Evolutionary conservation across 2,888 invertebrate genomes (phyloP).

Genomic region (Gerris lacustris): DNA sequence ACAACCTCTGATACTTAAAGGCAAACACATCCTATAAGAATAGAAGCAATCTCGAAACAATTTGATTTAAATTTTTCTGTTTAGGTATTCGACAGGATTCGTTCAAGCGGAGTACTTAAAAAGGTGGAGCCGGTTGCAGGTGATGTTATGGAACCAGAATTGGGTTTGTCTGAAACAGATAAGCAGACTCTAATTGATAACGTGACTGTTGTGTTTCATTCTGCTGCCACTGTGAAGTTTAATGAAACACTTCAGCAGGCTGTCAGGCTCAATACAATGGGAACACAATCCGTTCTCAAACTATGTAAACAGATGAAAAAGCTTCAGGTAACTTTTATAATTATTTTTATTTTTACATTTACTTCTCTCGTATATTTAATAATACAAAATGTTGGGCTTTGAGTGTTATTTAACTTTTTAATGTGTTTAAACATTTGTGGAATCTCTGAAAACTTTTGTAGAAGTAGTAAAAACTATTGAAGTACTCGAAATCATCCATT

Average conservation of each 20-base stretch:
- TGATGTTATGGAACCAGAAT: conserved; percentile 36
- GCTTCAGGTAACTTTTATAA: conserved; percentile 36
- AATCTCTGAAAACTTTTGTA: conserved; percentile 8
- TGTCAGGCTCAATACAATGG: conserved; percentile 46
- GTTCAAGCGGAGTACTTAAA: conserved; percentile 33
- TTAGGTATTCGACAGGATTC: conserved; percentile 38
- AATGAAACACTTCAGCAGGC: conserved; percentile 46
- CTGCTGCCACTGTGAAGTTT: conserved; percentile 50
- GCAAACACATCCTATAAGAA: too few relatives aligned
- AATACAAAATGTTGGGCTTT: too few relatives aligned
- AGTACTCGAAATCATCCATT: too few relatives aligned
- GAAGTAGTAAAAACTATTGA: too few relatives aligned
- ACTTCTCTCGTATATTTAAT: too few relatives aligned
- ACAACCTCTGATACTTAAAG: too few relatives aligned
- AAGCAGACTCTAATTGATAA: conserved; percentile 36
- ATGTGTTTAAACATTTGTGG: not conserved
- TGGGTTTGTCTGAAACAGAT: conserved; percentile 36
- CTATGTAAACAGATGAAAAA: conserved; percentile 43
- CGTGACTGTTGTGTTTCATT: conserved; percentile 47
- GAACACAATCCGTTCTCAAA: conserved; percentile 43
- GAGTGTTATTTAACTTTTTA: not conserved
- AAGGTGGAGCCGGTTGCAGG: conserved; percentile 40
- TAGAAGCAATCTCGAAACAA: too few relatives aligned
- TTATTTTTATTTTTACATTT: not conserved
- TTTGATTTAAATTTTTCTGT: not conserved